Conservation (phyloP, 2,113 vertebrate genomes). For the Triplophysa dalaica region DNA sequence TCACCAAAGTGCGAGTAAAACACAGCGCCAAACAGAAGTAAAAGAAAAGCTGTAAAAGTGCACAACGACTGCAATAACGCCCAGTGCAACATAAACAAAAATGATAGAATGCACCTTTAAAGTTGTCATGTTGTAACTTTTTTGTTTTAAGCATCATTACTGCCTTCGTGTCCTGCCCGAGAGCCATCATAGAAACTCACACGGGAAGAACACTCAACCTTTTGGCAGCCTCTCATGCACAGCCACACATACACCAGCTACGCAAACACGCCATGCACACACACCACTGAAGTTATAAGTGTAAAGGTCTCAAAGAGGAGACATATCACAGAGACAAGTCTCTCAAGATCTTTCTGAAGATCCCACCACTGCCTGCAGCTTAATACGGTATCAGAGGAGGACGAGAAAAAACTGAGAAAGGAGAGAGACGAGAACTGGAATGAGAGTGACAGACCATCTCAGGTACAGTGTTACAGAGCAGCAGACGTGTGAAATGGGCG, state of each 20-base stretch:
- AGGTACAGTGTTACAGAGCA: conserved; percentile 1
- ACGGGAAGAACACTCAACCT: background rate
- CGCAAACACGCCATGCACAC: background rate
- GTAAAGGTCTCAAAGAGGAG: background rate
- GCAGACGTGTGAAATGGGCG: background rate
- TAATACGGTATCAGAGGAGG: conserved; percentile 20
- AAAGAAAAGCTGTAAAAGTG: no score
- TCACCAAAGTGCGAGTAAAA: no score
- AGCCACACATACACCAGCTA: conserved; percentile 2
- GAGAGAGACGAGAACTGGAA: background rate
- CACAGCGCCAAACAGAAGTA: no score
- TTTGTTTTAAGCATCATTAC: no score
- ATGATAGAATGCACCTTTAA: background rate
- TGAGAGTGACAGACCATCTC: background rate
- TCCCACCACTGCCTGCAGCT: conserved; percentile 24
- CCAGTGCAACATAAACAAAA: no score
- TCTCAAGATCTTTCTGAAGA: conserved; percentile 4
- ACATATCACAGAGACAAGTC: background rate
- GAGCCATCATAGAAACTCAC: background rate
- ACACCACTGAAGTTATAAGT: background rate
- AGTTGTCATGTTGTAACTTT: background rate
- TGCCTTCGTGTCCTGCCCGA: background rate
- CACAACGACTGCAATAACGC: no score
- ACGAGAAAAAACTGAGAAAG: background rate
- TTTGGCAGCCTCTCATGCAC: background rate